Base-by-base conservation (phyloP, 1,140 invertebrate species). In the Odontomachus brunneus region DNA sequence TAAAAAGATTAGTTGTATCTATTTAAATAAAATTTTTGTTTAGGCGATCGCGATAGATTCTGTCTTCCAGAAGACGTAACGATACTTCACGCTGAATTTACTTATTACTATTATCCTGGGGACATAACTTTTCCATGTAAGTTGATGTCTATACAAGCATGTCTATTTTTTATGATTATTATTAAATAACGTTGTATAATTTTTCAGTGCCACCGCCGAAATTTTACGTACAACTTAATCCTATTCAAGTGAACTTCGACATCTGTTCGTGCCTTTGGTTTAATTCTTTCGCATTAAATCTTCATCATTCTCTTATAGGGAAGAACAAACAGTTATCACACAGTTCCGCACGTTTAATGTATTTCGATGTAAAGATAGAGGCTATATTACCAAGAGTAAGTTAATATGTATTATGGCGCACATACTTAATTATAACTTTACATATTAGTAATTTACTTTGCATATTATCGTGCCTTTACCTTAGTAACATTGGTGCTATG, bases 81-180 rank as follows among this genome's bases (percentile, higher is more conserved):
- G 53, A 96, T 98, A 59, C 91, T 99, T 48, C 99, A 99, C 94
- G 96, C 98, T 3, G 99, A 99, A 92, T 98, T 99, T 89, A 99
- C 98, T 1, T 98, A 98, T 90, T 99, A 99, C 94, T 99, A 99
- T 93, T 99, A 99, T 95, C 98, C 98, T 14, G 98, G 98, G 63
- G 98, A 98, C 90, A 96, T 97, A 59, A 96, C 97, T 85, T 99
- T 98, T 95, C 98, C 98, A 93, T 95, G 98, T 99, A 95, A 96
- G 96, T 94, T 84, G 44, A 73, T 29, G 24, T 62, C 57, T 22
- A 26, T 49, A 24, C 12, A 63, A 72, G 15, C 15, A 19, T 67
- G 24, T 84, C n/a, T 49, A 67, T 51, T 67, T 78, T 76, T 74
- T 67, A 51, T 55, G 65, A 84, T 55, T 62, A 80, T 33, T 76